Evolutionary conservation across 2,888 invertebrate species (phyloP).

Genomic region (Pristionchus japonicus): DNA sequence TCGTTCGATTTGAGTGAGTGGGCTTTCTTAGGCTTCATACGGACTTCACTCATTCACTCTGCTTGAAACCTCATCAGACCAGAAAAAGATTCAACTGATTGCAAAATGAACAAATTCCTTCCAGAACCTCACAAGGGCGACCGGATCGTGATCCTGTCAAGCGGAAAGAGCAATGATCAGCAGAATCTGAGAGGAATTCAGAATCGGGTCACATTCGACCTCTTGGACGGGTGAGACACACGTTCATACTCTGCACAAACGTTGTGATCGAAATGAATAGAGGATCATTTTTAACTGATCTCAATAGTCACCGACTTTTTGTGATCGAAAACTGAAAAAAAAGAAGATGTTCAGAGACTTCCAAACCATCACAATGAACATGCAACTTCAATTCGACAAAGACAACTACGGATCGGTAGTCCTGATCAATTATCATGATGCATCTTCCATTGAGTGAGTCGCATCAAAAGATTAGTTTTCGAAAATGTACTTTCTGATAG

Average conservation of each 20-base stretch:
- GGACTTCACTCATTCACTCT: not conserved
- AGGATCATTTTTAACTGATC: no score
- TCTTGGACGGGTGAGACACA: not conserved
- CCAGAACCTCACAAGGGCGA: not conserved
- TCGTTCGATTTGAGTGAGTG: not conserved
- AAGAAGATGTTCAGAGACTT: not conserved
- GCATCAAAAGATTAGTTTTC: no score
- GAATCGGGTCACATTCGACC: not conserved
- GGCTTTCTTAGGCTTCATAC: not conserved
- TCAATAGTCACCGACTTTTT: no score
- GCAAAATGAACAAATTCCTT: not conserved
- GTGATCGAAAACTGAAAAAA: no score
- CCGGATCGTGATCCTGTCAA: not conserved
- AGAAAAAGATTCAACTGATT: not conserved
- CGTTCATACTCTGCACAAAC: not conserved
- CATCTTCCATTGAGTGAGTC: not conserved
- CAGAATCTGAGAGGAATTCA: not conserved
- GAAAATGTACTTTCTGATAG: no score
- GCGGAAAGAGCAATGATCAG: not conserved
- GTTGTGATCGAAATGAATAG: not conserved
- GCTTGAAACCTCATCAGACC: not conserved
- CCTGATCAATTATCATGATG: not conserved
- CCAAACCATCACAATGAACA: not conserved
- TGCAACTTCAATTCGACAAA: not conserved
- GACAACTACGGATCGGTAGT: not conserved